Base-by-base conservation (phyloP, 2,888 invertebrate genomes). In the Xestia sexstrigata region DNA sequence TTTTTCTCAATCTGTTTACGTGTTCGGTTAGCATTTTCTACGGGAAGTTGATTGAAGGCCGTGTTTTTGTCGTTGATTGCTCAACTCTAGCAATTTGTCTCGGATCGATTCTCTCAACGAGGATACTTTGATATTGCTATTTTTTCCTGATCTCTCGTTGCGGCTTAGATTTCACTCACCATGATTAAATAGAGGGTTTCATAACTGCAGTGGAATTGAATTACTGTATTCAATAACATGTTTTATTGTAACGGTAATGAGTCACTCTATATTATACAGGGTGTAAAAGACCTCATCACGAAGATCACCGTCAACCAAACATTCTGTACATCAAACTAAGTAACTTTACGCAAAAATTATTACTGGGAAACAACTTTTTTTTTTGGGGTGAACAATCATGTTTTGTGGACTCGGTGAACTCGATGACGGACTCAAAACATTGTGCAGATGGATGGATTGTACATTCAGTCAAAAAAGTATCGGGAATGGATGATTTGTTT, bases 1-100 rank as follows among this genome's bases (percentile, higher is more conserved):
- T 79, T 87, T 87, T 88, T 86, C 84, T 78, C 78, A 49, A 39
- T 71, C n/a, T n/a, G 30, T 78, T 81, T 79, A 85, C 85, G 81
- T 84, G 85, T 74, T 84, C 66, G 60, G 71, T 76, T 62, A 15
- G 60, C 70, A 72, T 79, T 84, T 85, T 81, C 63, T 83, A 70
- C 70, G 67, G 73, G 67, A 65, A 82, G 69, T 72, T 30, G 69
- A 77, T 62, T 58, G 85, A 83, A 88, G 89, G 87, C 62, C 72
- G 69, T 26, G 63, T 86, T 88, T 81, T 88, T 87, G 74, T 76
- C 74, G 42, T 26, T 55, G 55, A 55, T 79, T 84, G 74, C 82
- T 81, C 72, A 83, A 84, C 73, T 63, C 45, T 11, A 35, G 66
- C 70, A 68, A 78, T 80, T 81, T 71, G 82, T 84, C 76, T 86